Evolutionary conservation across 2,113 vertebrate species (phyloP).

Genomic region (Boulengeromyrus knoepffleri): DNA sequence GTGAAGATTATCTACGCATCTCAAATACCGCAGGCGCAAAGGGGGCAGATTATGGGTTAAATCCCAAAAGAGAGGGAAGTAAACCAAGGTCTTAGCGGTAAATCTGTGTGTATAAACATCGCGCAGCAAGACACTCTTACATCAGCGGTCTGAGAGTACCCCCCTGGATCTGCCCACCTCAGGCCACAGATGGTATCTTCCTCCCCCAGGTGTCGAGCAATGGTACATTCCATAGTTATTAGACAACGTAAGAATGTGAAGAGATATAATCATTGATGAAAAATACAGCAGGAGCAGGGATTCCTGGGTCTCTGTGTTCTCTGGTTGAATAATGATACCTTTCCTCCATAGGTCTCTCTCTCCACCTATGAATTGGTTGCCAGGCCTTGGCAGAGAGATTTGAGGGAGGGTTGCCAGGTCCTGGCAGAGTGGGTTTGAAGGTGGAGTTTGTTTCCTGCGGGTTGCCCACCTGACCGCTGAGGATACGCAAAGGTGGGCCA

Average conservation of each 20-base stretch:
- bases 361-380: not conserved
- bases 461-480: slow-evolving; percentile 49
- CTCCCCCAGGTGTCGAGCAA: not conserved
- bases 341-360: not conserved
- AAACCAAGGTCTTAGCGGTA: not conserved
- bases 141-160: not conserved
- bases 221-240: not conserved
- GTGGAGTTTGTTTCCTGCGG: slow-evolving; percentile 32
- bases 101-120: not conserved
- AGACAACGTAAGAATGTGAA: not conserved
- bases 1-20: not conserved
- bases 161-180: not conserved
- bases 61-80: slow-evolving; percentile 3
- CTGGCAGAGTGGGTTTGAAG: not conserved
- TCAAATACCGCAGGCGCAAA: not conserved
- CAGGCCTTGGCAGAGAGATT: not conserved
- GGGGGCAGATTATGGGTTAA: not conserved
- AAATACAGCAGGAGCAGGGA: not conserved
- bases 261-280: not conserved
- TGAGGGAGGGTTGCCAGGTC: not conserved
- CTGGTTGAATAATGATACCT: not conserved
- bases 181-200: not conserved
- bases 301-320: not conserved
- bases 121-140: not conserved
- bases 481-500: slow-evolving; percentile 54